phyloP scores from a whole-genome alignment of 2,113 vertebrate species.

The Anarrhichthys ocellatus region DNA sequence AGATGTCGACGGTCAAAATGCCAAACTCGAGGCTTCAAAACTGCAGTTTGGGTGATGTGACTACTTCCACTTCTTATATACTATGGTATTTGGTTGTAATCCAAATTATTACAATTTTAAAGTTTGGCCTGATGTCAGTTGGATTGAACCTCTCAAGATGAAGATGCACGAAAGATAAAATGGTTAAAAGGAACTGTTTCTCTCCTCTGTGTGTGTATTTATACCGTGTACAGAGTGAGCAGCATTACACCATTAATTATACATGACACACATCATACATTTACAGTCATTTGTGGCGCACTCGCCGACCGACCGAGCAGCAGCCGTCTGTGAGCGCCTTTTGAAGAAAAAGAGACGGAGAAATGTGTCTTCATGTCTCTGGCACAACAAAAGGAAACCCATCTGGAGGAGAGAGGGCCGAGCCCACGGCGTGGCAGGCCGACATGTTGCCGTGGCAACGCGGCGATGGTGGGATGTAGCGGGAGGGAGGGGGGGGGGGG shows the following conservation, averaged over 20 bases:
- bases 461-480: slow-evolving; percentile 60
- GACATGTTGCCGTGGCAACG: slow-evolving; percentile 74
- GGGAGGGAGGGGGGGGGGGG: slow-evolving; percentile 18
- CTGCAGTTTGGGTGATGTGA: too few species aligned
- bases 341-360: slow-evolving; percentile 19
- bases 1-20: too few species aligned
- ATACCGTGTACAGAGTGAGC: neutral
- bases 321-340: slow-evolving; percentile 16
- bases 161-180: neutral
- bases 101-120: too few species aligned
- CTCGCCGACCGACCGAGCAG: neutral
- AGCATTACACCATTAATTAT: neutral
- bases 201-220: neutral
- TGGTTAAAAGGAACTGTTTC: neutral
- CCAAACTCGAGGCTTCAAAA: too few species aligned
- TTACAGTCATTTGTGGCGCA: slow-evolving; percentile 4
- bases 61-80: too few species aligned
- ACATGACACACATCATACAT: neutral
- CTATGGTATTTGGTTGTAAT: too few species aligned
- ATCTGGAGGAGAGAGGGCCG: slow-evolving; percentile 71
- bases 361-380: slow-evolving; percentile 27
- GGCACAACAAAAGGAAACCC: slow-evolving; percentile 66
- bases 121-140: neutral
- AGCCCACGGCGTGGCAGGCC: slow-evolving; percentile 60
- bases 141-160: neutral